Evolutionary conservation across 2,888 invertebrate species (phyloP).

Genomic region (Polydrusus pterygomalis): DNA sequence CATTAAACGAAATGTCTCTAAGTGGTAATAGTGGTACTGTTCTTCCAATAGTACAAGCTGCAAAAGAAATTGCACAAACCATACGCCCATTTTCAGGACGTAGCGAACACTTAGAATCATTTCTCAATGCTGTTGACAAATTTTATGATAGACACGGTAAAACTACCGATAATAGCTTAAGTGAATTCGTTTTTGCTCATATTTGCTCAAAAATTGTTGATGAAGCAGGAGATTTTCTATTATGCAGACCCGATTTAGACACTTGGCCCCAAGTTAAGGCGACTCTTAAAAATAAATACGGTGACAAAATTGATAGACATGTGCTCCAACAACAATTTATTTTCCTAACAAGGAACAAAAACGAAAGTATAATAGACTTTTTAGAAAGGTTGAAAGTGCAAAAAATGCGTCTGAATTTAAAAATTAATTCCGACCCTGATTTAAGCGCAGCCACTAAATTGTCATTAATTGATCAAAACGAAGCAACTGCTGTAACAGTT

Average conservation of each 20-base stretch:
- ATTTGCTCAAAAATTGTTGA: slow-evolving; percentile 42
- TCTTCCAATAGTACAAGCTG: too few species aligned
- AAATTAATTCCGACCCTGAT: neutral
- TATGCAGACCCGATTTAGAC: slow-evolving; percentile 34
- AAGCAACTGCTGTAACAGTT: slow-evolving; percentile 27
- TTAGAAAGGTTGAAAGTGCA: slow-evolving; percentile 27
- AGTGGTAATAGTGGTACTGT: too few species aligned
- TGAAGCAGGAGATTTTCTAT: slow-evolving; percentile 39
- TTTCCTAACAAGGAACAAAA: slow-evolving; percentile 14
- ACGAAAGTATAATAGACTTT: slow-evolving; percentile 15
- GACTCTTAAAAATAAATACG: slow-evolving; percentile 3
- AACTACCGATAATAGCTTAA: slow-evolving; percentile 14
- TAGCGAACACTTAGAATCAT: too few species aligned
- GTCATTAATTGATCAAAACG: slow-evolving; percentile 9
- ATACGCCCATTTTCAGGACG: too few species aligned
- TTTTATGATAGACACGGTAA: slow-evolving; percentile 27
- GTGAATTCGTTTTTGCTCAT: slow-evolving; percentile 29
- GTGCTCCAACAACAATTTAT: slow-evolving; percentile 11
- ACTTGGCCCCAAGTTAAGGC: slow-evolving; percentile 36
- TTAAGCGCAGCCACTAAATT: neutral
- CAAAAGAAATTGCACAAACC: too few species aligned
- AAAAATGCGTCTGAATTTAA: slow-evolving; percentile 4
- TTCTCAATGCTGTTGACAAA: too few species aligned
- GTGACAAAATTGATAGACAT: slow-evolving; percentile 10
- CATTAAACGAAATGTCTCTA: too few species aligned